Evolutionary conservation across 2,888 invertebrate genomes (phyloP), one percentile per base, ranked within the genome.

Genomic region (Brachylomia viminalis): DNA sequence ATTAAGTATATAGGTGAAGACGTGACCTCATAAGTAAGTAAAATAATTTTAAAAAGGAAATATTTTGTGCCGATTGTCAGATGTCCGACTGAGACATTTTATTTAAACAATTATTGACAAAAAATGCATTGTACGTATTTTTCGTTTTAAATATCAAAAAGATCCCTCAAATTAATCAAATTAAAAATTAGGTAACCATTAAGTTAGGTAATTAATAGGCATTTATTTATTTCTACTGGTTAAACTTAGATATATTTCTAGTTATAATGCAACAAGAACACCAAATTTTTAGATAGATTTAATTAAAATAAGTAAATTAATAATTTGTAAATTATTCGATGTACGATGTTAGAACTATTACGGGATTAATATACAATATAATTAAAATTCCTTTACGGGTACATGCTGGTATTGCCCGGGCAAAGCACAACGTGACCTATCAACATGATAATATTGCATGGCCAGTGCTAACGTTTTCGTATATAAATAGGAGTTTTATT

Each of bases 191-290:
- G 17, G 1, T 27, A 47, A 47, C 2, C 11, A 54, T 13, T 33
- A 56, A 20, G 23, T 8, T 38, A 66, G 27, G 17, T 38, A 17
- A n/a, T 42, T 20, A 15, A 20, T 23, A 27, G 30, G 59, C 71
- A 72, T 78, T 72, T 78, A 72, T 76, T 73, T 72, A 76, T 78
- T 75, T 78, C 13, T 61, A 67, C 49, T 17, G 67, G 33, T 49
- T 38, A 59, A 13, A 70, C 15, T 64, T 80, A 87, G 56, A 45
- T 42, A 62, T 87, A 85, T 58, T 54, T 69, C 59, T 87, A 86
- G 73, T 33, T 66, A 45, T 87, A 88, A 79, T 47, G 82, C 83
- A 88, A 88, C 84, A 88, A 91, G 90, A 92, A 92, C 92, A 92
- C 92, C 92, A 92, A 92, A 89, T 84, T 86, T 80, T 82, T 88